These are phyloP conservation scores for Zeugodacus cucurbitae DNA, from an alignment of 1,140 invertebrate species.

Conservation along the genomic window DNA sequence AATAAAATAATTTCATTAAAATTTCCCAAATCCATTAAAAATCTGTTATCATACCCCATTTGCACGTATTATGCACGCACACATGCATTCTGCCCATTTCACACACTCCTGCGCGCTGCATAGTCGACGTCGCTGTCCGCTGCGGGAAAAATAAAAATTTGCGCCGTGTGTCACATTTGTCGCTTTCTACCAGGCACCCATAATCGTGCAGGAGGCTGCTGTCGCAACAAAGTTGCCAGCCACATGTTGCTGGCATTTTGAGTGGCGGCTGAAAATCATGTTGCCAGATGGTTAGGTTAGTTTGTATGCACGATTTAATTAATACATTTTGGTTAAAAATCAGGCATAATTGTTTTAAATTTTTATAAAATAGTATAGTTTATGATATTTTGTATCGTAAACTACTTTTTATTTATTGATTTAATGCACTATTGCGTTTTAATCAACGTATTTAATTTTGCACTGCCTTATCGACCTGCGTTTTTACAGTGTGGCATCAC, in stretches of 20 bases:
- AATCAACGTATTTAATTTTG: too few species aligned
- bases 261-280: background rate
- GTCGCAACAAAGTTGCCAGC: background rate
- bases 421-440: too few species aligned
- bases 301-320: background rate
- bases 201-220: background rate
- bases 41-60: too few species aligned
- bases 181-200: background rate
- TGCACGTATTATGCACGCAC: too few species aligned
- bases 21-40: too few species aligned
- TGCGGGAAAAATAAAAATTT: background rate
- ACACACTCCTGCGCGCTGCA: background rate
- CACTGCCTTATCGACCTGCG: background rate
- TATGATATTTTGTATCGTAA: background rate
- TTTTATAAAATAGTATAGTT: background rate
- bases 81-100: background rate
- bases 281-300: background rate
- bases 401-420: background rate
- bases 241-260: background rate
- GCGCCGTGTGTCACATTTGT: background rate
- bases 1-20: too few species aligned
- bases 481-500: background rate
- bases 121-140: background rate
- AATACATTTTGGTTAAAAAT: background rate
- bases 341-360: background rate